Base-by-base conservation (phyloP, 1,140 invertebrate genomes). In the Orussus abietinus region DNA sequence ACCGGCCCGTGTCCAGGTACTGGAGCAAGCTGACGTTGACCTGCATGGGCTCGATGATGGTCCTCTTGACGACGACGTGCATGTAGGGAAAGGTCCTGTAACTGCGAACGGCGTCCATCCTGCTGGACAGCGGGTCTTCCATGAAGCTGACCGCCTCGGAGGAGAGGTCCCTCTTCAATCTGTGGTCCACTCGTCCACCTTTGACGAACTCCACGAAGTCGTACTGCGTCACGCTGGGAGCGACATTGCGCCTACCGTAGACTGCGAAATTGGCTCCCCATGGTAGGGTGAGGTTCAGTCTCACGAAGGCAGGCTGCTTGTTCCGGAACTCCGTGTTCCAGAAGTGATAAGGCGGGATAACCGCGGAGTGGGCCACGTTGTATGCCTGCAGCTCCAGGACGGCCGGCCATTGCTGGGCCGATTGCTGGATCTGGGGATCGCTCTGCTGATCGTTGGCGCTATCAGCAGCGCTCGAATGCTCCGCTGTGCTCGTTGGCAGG, bases 171-270 rank as follows among this genome's bases (percentile, higher is more conserved):
- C 77, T 69, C 51, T 84, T 77, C 35, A 85, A 71, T 53, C 86
- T 77, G 53, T 87, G 82, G 60, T 90, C 86, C 3, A 90, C 74
- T 13, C 86, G 76, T 14, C 88, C 88, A 12, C 87, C 88, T 59
- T 86, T 84, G 48, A 92, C 84, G 62, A 92, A 91, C 75, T 96
- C 90, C 11, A 90, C 88, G 66, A 97, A 95, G 66, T 96, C 93
- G 66, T 96, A 94, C 66, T 96, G 90, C 17, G 92, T 95, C 44
- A 96, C 88, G 58, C 90, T 92, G 1, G 94, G 93, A 0, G 89
- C 87, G 14, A 91, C 86, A 67, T 94, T 95, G 47, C 90, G 79
- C 47, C 92, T 78, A 3, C 91, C 91, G 72, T 93, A 97, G 37
- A 97, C 87, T 18, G 92, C 93, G 59, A 96, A 87, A 69, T 94